Conservation (phyloP, 2,113 vertebrate species). For the Cavia porcellus region DNA sequence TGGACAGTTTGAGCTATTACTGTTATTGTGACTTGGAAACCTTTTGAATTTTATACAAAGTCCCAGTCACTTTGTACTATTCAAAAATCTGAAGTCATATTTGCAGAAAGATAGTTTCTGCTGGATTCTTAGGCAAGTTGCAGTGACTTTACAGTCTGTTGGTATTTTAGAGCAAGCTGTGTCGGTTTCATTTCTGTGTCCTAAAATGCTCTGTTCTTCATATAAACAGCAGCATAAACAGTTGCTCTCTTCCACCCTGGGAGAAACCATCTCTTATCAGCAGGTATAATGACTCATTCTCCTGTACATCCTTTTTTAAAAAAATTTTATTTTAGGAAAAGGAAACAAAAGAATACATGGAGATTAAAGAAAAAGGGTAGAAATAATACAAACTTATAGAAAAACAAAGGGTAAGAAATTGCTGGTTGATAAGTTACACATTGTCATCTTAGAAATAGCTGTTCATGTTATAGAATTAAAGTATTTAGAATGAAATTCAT, state of each 20-base stretch:
- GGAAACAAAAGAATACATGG: too few species aligned
- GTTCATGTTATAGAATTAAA: too few species aligned
- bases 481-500: too few species aligned
- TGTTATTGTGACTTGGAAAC: constrained; percentile 25
- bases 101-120: constrained; percentile 34
- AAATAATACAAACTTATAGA: too few species aligned
- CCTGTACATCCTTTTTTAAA: constrained; percentile 26
- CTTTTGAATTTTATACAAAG: constrained; percentile 22
- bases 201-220: constrained; percentile 61
- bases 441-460: too few species aligned
- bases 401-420: too few species aligned
- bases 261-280: constrained; percentile 67
- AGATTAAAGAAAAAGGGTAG: too few species aligned
- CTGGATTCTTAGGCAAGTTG: constrained; percentile 34
- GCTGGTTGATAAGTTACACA: too few species aligned
- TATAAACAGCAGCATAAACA: constrained; percentile 59
- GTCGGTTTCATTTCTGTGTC: constrained; percentile 39
- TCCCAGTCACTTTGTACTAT: background rate
- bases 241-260: constrained; percentile 63
- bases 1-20: constrained; percentile 26
- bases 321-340: too few species aligned
- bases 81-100: background rate
- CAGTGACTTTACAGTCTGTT: constrained; percentile 23
- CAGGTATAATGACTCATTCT: constrained; percentile 75
- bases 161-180: constrained; percentile 50